Base-by-base conservation (phyloP, 2,113 vertebrate genomes). In the Onychostruthus taczanowskii region DNA sequence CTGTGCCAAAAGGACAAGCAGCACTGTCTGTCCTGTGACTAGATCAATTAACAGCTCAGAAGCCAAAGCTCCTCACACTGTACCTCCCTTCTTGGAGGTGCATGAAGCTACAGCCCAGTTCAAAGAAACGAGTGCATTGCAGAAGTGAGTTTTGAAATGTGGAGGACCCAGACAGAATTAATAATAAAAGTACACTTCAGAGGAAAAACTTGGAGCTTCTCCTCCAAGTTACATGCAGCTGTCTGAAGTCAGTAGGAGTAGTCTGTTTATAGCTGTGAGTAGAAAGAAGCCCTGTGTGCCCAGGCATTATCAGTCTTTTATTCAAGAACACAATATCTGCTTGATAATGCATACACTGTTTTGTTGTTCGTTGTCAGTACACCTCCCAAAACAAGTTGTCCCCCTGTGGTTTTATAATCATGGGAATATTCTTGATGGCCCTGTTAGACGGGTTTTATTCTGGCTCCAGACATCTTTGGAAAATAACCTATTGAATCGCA, bases 401-500 rank as follows among this genome's bases (percentile, higher is more conserved):
- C 61, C 89, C 84, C 92, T 67, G 82, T 50, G 92, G 72, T 76
- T 93, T 91, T 93, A 83, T 93, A 96, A 96, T 82, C 84, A 94
- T 89, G 89, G 85, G 90, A 96, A 96, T 97, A 84, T 95, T 97
- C 73, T 92, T 6, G 5, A 83, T 8, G 4, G 86, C 91, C 87
- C 90, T 74, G 75, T 92, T 89, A 84, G 78, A 61, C 0, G 20
- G 35, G 50, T 67, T 95, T 88, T 56, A 52, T 74, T 94, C 90
- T 94, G 87, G 85, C 96, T 97, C 93, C 87, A 95, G 93, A 76
- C 76, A 44, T 75, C 84, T 95, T 91, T 97, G 96, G 95, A 96
- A 97, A 97, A 97, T 86, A 88, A 37, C 84, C 97, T 92, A 91
- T 96, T 98, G 96, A 98, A 95, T 97, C 66, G 2, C 22, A 8